These are phyloP conservation scores for Philantomba maxwellii DNA, from an alignment of 2,113 vertebrate genomes.

Conservation along the genomic window DNA sequence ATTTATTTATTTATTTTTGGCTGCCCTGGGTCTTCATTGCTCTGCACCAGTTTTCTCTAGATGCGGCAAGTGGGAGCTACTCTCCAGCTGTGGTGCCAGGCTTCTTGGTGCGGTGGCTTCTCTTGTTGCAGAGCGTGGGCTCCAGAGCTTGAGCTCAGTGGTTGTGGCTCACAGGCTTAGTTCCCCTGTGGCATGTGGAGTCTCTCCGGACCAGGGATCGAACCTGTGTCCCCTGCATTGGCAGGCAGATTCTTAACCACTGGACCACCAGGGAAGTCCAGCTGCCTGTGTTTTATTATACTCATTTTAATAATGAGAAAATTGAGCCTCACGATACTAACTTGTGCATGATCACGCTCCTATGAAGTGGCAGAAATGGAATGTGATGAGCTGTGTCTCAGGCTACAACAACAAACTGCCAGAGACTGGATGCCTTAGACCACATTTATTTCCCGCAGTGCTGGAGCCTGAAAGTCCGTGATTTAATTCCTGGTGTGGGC, in stretches of 20 bases:
- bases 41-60: neutral
- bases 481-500: neutral
- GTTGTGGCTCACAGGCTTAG: neutral
- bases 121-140: neutral
- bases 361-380: neutral
- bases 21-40: neutral
- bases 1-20: neutral
- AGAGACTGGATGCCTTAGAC: neutral
- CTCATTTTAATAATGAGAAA: neutral
- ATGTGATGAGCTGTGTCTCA: neutral
- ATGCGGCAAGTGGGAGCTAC: neutral
- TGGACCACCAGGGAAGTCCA: neutral
- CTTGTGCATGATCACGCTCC: rapidly evolving
- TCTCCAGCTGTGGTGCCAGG: neutral
- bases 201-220: neutral
- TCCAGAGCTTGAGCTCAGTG: neutral
- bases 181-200: neutral
- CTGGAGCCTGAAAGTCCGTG: neutral
- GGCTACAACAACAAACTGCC: neutral
- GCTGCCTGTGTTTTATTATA: neutral
- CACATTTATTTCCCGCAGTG: neutral
- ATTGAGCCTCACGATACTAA: neutral
- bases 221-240: neutral
- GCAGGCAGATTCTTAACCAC: neutral
- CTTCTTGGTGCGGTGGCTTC: neutral